These are phyloP conservation scores for Brachystomella parvula DNA, from an alignment of 1,140 invertebrate species.

Conservation along the genomic window DNA sequence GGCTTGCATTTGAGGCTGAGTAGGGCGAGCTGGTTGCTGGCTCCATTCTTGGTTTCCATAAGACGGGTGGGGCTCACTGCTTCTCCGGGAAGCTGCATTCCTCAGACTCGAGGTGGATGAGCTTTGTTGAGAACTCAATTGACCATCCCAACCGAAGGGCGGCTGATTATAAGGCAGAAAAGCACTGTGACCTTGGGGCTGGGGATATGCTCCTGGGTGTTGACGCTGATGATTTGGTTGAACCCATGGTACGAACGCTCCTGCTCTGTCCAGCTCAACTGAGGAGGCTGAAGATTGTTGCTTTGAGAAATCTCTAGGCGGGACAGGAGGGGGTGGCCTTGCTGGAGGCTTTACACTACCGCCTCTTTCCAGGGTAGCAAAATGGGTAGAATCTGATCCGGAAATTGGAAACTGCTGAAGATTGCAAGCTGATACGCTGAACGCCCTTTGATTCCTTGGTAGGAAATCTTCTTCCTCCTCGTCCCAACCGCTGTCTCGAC, in stretches of 20 bases:
- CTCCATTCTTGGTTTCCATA: slow-evolving; percentile 15
- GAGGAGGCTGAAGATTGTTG: slow-evolving; percentile 24
- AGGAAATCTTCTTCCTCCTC: slow-evolving; percentile 40
- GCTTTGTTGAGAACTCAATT: too few relatives aligned
- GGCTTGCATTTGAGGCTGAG: background rate
- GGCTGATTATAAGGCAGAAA: too few relatives aligned
- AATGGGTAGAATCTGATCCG: slow-evolving; percentile 30
- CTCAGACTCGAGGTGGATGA: background rate
- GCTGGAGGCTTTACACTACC: slow-evolving; percentile 22
- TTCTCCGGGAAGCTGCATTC: background rate
- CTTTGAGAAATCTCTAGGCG: slow-evolving; percentile 24
- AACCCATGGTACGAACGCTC: slow-evolving; percentile 10
- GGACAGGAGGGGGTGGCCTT: slow-evolving; percentile 36
- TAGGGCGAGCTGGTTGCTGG: background rate
- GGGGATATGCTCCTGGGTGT: background rate
- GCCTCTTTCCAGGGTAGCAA: slow-evolving; percentile 32
- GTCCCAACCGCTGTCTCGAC: slow-evolving; percentile 45
- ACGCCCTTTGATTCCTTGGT: slow-evolving; percentile 1
- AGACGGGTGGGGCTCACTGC: slow-evolving; percentile 17
- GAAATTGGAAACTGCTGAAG: slow-evolving; percentile 24
- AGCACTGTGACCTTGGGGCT: too few relatives aligned
- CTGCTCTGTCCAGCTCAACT: slow-evolving; percentile 24
- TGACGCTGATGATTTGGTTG: background rate
- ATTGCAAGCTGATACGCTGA: slow-evolving; percentile 33
- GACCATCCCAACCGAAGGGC: too few relatives aligned